Evolutionary conservation across 2,113 vertebrate genomes (phyloP), one percentile per base, ranked within the genome.

Genomic region (Nannospalax galili): DNA sequence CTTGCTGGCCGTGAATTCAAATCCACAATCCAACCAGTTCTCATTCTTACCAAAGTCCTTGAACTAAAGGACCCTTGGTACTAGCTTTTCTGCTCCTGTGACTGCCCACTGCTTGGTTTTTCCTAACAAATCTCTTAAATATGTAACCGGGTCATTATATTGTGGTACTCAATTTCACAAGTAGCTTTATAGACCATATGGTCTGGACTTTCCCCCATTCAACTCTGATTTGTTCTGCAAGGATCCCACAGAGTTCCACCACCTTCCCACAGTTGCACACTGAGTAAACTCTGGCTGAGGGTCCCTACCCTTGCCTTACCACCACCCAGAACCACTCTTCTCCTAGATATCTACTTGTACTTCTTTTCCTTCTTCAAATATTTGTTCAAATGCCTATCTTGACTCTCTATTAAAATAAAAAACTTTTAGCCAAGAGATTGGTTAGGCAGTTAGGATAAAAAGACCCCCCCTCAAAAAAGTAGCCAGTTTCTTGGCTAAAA

Each of bases 121-220:
- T 87, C 64, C 91, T 11, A 56, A 67, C 6, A 69, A 90, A 81
- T 65, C 16, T 16, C 64, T 86, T 40, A 67, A 62, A 82, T 35
- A 26, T 26, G 6, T 42, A 64, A 64, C 24, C 42, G 17, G 12
- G 45, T 37, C 35, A 52, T 67, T 20, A 60, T 28, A 86, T 37
- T 82, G 2, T n/a, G 16, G 32, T 56, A 24, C 28, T 72, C 45
- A 4, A 7, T 73, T 32, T 75, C 22, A 7, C 32, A 37, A 52
- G 17, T 0, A 4, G n/a, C 26, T 64, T 30, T 42, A 6, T 0
- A 5, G 16, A 2, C 14, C 37, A 73, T 1, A 14, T 37, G 42
- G 86, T 6, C 9, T 75, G 22, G 22, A 58, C 20, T 22, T 1
- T 65, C 26, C 64, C 4, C 42, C 1, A 30, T 90, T 78, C 35